Conservation (phyloP, 2,888 invertebrate species). For the Hesperia comma region DNA sequence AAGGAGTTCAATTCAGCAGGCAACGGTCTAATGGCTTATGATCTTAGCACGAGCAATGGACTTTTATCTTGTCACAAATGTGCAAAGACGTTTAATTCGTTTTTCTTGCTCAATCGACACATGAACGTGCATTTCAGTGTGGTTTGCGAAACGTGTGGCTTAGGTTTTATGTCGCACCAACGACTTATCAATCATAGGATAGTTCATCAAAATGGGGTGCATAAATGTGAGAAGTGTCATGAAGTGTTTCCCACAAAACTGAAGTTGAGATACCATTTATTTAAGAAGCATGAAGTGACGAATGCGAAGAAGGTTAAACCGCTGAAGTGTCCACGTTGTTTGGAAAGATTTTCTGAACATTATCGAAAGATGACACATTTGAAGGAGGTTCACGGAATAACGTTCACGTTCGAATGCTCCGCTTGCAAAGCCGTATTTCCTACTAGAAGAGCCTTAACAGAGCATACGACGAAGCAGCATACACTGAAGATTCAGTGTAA, state of each 20-base stretch:
- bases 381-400: constrained; percentile 70
- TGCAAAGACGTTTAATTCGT: constrained; percentile 69
- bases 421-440: constrained; percentile 65
- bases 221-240: constrained; percentile 71
- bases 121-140: constrained; percentile 78
- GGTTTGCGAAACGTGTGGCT: constrained; percentile 75
- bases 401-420: constrained; percentile 70
- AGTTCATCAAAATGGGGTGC: constrained; percentile 70
- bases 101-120: constrained; percentile 72
- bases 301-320: constrained; percentile 70
- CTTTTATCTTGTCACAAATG: constrained; percentile 70
- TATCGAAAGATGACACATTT: constrained; percentile 77
- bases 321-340: constrained; percentile 74
- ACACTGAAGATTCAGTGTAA: constrained; percentile 74
- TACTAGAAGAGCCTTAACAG: constrained; percentile 69
- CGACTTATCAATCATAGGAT: constrained; percentile 70
- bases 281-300: constrained; percentile 69
- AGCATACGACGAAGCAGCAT: constrained; percentile 73
- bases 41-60: constrained; percentile 63
- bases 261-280: constrained; percentile 70
- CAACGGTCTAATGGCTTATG: constrained; percentile 73
- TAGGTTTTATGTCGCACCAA: constrained; percentile 76
- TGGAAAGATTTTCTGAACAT: constrained; percentile 74
- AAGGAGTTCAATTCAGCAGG: constrained; percentile 75
- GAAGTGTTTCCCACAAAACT: constrained; percentile 70